Conservation (phyloP, 2,797 vertebrate species). For the Pseudocheirus occidentalis region DNA sequence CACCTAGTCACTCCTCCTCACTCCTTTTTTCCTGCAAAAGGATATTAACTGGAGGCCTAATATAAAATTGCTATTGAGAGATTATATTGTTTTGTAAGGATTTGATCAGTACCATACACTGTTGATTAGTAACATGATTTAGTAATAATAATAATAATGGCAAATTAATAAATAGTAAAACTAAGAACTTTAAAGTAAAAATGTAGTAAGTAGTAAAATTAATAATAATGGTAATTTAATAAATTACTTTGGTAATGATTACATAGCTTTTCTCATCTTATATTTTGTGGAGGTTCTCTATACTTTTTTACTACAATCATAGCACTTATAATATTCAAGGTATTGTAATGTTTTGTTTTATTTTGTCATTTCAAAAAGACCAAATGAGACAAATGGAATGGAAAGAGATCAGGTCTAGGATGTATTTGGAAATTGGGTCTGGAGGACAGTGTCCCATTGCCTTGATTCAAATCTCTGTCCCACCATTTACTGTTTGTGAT, state of each 20-base stretch:
- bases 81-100: not conserved
- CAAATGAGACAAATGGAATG: not conserved
- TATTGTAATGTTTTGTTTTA: not conserved
- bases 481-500: not conserved
- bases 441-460: not conserved
- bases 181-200: not conserved
- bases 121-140: not conserved
- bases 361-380: conserved; percentile 33
- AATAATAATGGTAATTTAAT: conserved; percentile 7
- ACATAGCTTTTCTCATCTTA: not conserved
- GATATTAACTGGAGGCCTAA: not conserved
- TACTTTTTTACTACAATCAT: not conserved
- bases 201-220: not conserved
- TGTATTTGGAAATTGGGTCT: not conserved
- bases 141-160: not conserved
- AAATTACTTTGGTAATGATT: conserved; percentile 5
- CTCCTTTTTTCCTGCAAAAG: not conserved
- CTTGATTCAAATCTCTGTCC: not conserved
- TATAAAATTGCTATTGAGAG: not conserved
- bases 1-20: not conserved
- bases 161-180: not conserved
- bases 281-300: conserved; percentile 1
- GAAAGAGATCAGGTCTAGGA: conserved; percentile 12
- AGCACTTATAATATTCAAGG: conserved; percentile 5
- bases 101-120: conserved; percentile 4